Conservation (phyloP, 2,113 vertebrate genomes). For the Phrynosoma blainvillii region DNA sequence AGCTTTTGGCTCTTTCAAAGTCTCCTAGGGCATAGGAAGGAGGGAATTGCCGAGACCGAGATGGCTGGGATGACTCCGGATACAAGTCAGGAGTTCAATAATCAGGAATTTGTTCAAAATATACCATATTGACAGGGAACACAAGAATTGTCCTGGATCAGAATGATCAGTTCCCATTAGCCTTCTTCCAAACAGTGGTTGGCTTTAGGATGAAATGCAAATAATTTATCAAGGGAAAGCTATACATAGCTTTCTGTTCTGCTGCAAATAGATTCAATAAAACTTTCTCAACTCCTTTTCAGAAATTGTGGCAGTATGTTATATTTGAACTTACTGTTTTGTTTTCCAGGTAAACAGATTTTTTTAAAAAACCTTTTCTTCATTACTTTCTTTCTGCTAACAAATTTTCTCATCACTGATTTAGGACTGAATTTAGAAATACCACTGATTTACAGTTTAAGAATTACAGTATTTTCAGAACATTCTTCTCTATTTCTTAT, state of each 20-base stretch:
- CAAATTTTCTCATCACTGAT: background rate
- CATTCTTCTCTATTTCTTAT: background rate
- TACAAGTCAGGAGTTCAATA: background rate
- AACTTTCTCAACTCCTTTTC: background rate
- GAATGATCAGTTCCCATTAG: background rate
- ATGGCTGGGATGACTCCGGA: rapidly evolving
- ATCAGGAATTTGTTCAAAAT: rapidly evolving
- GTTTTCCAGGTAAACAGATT: background rate
- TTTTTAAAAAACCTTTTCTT: background rate
- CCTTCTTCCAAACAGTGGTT: background rate
- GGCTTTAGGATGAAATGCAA: background rate
- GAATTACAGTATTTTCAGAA: constrained; percentile 8
- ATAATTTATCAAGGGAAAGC: background rate
- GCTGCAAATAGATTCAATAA: background rate
- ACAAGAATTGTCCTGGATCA: background rate
- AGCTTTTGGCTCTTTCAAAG: background rate
- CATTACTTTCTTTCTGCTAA: background rate
- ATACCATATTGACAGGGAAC: background rate
- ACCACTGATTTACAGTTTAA: background rate
- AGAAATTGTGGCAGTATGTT: background rate
- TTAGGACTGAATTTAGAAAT: background rate
- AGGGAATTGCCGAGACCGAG: background rate
- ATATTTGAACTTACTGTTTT: background rate
- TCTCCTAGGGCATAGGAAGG: rapidly evolving
- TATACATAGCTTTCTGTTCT: background rate